Evolutionary conservation across 2,888 invertebrate genomes (phyloP).

Genomic region (Mythimna impura): DNA sequence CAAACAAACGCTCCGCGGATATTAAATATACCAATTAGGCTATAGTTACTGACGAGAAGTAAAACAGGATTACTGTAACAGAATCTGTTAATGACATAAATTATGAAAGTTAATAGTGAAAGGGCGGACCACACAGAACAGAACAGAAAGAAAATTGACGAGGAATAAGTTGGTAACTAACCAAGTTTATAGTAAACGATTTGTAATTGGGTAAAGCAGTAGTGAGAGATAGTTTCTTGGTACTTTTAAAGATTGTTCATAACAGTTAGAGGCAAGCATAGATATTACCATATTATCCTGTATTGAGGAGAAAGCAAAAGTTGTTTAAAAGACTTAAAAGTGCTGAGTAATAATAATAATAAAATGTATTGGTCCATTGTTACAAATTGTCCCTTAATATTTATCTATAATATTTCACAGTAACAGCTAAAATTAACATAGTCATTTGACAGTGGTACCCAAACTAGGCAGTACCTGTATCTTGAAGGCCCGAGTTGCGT

Average conservation of each 20-base stretch:
- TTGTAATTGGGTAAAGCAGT: conserved; percentile 27
- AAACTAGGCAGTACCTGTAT: too few relatives aligned
- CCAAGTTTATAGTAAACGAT: conserved; percentile 35
- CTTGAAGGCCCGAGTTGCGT: too few relatives aligned
- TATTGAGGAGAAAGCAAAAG: background rate
- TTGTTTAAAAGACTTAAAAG: too few relatives aligned
- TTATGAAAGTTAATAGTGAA: conserved; percentile 18
- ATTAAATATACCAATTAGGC: conserved; percentile 31
- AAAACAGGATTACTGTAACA: conserved; percentile 15
- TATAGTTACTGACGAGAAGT: conserved; percentile 9
- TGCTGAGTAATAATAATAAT: too few relatives aligned
- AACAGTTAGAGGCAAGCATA: background rate
- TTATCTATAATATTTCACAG: too few relatives aligned
- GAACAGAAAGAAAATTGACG: conserved; percentile 48
- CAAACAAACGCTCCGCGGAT: conserved; percentile 18
- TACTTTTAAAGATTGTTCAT: background rate
- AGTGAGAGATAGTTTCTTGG: background rate
- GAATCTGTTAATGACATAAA: conserved; percentile 15
- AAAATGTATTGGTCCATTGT: too few relatives aligned
- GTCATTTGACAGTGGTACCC: too few relatives aligned
- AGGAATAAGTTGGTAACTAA: conserved; percentile 31
- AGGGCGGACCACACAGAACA: conserved; percentile 20
- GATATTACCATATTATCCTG: too few relatives aligned
- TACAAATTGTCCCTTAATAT: too few relatives aligned
- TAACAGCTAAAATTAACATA: too few relatives aligned